These are phyloP conservation scores for Coenobita brevimanus DNA, from an alignment of 1,140 invertebrate species.

Conservation along the genomic window DNA sequence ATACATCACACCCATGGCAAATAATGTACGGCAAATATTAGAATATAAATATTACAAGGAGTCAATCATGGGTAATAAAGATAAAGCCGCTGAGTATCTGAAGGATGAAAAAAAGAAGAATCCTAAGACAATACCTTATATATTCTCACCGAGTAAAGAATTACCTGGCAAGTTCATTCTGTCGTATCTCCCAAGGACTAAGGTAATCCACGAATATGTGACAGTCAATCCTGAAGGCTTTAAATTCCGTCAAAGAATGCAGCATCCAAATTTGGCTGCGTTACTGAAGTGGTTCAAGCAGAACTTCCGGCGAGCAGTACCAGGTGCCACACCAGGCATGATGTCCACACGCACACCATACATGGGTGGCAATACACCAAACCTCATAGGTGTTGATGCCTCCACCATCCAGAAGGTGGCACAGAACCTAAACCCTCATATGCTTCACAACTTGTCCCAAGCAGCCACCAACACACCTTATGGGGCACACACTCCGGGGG, in stretches of 20 bases:
- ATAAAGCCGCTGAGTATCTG: slow-evolving; percentile 90
- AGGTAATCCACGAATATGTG: slow-evolving; percentile 92
- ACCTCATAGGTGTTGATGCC: slow-evolving; percentile 62
- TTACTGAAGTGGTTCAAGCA: slow-evolving; percentile 98
- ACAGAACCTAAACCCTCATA: slow-evolving; percentile 82
- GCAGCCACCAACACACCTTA: slow-evolving; percentile 72
- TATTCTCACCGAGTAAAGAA: slow-evolving; percentile 83
- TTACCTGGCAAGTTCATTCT: slow-evolving; percentile 96
- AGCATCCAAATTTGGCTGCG: slow-evolving; percentile 88
- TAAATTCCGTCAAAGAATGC: slow-evolving; percentile 87
- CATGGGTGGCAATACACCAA: slow-evolving; percentile 74
- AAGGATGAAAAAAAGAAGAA: slow-evolving; percentile 90
- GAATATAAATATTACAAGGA: slow-evolving; percentile 81
- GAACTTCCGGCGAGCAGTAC: slow-evolving; percentile 93
- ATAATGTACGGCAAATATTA: slow-evolving; percentile 90
- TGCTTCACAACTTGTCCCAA: slow-evolving; percentile 82
- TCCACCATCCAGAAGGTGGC: slow-evolving; percentile 79
- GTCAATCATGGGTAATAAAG: slow-evolving; percentile 74
- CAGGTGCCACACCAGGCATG: slow-evolving; percentile 82
- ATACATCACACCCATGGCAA: slow-evolving; percentile 96
- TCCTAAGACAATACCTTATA: slow-evolving; percentile 91
- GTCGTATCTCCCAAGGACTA: slow-evolving; percentile 91
- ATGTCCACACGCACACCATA: slow-evolving; percentile 80
- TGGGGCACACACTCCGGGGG: slow-evolving; percentile 71
- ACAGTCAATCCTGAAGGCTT: slow-evolving; percentile 94